A percentile compares a stretch with the other conserved stretches of the same genome.
Conservation (phyloP, 2,797 vertebrate genomes). For the Hippocampus kuda region DNA sequence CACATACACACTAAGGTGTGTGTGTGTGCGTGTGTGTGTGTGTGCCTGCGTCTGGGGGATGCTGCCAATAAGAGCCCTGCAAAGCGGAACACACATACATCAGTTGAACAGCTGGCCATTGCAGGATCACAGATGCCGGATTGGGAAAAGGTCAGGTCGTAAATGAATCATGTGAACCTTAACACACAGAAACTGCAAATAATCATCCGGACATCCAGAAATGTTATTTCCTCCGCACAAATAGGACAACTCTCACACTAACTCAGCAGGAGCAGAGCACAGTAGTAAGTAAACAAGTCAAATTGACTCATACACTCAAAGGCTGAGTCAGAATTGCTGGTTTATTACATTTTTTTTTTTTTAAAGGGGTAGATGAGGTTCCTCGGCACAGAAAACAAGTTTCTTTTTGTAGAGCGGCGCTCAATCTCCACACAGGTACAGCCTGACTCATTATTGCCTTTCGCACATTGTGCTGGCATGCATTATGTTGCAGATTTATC, state of each 20-base stretch:
- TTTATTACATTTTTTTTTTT: background rate
- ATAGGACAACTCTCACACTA: no score
- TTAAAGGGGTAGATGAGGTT: background rate
- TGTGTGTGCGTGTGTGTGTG: background rate
- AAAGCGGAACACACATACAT: slow-evolving; percentile 57
- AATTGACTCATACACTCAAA: background rate
- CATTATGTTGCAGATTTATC: background rate
- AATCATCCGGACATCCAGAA: no score
- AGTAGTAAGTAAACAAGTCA: background rate
- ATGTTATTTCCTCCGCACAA: no score
- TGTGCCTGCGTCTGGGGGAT: slow-evolving; percentile 20
- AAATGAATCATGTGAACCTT: background rate
- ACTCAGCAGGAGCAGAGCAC: background rate
- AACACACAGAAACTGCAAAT: background rate
- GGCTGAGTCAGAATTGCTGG: background rate
- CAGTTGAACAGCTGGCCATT: slow-evolving; percentile 60
- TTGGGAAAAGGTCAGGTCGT: slow-evolving; percentile 40
- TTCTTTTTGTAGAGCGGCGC: background rate
- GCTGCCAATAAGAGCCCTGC: slow-evolving; percentile 53
- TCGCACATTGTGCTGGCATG: background rate
- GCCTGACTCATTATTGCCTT: background rate
- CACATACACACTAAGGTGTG: background rate
- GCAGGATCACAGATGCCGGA: slow-evolving; percentile 30
- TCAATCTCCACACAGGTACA: background rate
- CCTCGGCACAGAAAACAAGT: no score